Evolutionary conservation across 2,888 invertebrate species (phyloP), one percentile per base, ranked within the genome.

Genomic region (Drosophila gaucha): DNA sequence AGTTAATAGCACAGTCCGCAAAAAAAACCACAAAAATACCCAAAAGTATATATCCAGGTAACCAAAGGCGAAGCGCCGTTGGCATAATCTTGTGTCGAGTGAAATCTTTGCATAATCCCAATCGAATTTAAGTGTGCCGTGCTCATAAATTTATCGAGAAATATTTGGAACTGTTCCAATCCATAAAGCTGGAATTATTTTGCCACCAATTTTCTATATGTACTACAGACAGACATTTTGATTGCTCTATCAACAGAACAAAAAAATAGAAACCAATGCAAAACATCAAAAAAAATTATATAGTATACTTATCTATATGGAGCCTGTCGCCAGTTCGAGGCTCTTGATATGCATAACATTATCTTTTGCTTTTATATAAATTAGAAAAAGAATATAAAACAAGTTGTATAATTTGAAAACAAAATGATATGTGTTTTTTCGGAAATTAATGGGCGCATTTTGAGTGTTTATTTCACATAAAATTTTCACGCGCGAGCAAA

Each of bases 1-100:
- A 88, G 89, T 84, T 72, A 88, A 79, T 85, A 88, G 74, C 86
- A 68, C 65, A 75, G 56, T 76, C 77, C 76, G 72, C 66, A 65
- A 44, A 47, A 41, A 54, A 44, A 41, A 38, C 24, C 20, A 52
- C 46, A 58, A 28, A 22, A 39, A 41, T 24, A 41, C 14, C 24
- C 24, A 26, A 26, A 6, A 24, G 20, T 9, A 31, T 2, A 31
- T 9, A 33, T 26, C 10, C 60, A 69, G 67, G 85, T 74, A 69
- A 86, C 22, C 20, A 35, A 39, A n/a, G 24, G 14, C 38, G 41
- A 20, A n/a, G 30, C n/a, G 20, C 24, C 28, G 18, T 12, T 16
- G 16, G 44, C 28, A 33, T 39, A 26, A 46, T 39, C 6, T 35
- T 43, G 39, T 41, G 39, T 24, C 30, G 31, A 56, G 74, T 74